Conservation (phyloP, 2,888 invertebrate species). For the Drosophila cracens region DNA sequence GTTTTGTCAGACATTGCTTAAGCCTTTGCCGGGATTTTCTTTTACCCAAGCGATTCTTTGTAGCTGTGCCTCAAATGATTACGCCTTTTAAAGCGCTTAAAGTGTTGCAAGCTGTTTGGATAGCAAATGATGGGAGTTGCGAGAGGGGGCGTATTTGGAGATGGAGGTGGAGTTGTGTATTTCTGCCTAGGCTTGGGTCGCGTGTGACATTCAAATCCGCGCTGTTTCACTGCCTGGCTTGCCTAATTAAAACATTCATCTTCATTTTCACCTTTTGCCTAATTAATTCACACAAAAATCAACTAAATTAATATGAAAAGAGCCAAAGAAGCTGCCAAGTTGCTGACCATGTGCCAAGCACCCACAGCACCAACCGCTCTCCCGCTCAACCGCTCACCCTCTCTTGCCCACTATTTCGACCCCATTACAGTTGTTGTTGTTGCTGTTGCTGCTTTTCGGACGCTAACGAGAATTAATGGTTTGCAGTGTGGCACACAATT, state of each 20-base stretch:
- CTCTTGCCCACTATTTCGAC: slow-evolving; percentile 11
- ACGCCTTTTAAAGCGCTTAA: slow-evolving; percentile 66
- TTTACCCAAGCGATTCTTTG: neutral
- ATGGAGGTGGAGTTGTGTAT: neutral
- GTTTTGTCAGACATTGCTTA: slow-evolving; percentile 84
- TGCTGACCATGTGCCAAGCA: slow-evolving; percentile 60
- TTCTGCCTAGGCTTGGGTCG: slow-evolving; percentile 10
- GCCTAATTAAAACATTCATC: slow-evolving; percentile 85
- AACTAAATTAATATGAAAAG: slow-evolving; percentile 84
- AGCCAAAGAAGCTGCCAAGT: slow-evolving; percentile 74
- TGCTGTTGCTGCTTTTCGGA: slow-evolving; percentile 61
- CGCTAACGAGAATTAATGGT: slow-evolving; percentile 84
- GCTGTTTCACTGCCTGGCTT: slow-evolving; percentile 47
- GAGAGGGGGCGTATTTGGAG: neutral
- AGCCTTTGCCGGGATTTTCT: slow-evolving; percentile 83
- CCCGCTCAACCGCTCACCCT: neutral
- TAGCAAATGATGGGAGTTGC: neutral
- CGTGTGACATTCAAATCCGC: slow-evolving; percentile 67
- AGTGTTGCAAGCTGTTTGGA: slow-evolving; percentile 40
- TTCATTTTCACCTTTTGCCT: slow-evolving; percentile 84
- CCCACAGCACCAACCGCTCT: slow-evolving; percentile 2
- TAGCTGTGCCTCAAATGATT: slow-evolving; percentile 29
- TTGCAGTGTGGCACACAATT: slow-evolving; percentile 83
- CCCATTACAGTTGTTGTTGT: slow-evolving; percentile 38
- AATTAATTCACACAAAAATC: slow-evolving; percentile 84